These are phyloP conservation scores for Battus philenor DNA, from an alignment of 1,140 invertebrate genomes.

Conservation along the genomic window DNA sequence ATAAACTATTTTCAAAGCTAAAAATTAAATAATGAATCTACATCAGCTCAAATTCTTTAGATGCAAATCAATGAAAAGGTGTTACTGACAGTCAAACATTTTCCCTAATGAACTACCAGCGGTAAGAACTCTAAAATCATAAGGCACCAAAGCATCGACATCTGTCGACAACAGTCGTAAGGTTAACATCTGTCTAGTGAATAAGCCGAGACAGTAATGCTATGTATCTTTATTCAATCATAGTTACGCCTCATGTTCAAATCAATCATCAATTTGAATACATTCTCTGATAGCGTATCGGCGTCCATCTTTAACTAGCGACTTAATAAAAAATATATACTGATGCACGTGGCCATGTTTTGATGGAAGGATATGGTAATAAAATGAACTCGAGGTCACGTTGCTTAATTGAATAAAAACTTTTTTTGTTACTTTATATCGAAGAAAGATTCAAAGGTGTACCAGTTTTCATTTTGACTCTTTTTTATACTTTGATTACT, in stretches of 20 bases:
- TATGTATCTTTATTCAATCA: slow-evolving; percentile 72
- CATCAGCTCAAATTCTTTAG: too few species aligned
- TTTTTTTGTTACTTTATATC: slow-evolving; percentile 1
- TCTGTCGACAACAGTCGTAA: slow-evolving; percentile 55
- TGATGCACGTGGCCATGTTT: slow-evolving; percentile 19
- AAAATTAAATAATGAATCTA: too few species aligned
- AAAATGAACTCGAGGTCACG: slow-evolving; percentile 11
- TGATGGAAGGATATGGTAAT: slow-evolving; percentile 20
- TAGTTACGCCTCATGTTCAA: slow-evolving; percentile 47
- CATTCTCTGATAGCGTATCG: slow-evolving; percentile 51
- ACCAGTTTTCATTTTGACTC: too few species aligned
- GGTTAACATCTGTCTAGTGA: slow-evolving; percentile 48
- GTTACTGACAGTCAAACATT: slow-evolving; percentile 2
- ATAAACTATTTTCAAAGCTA: too few species aligned
- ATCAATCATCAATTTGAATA: slow-evolving; percentile 72
- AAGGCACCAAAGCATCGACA: slow-evolving; percentile 28
- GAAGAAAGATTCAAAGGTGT: too few species aligned
- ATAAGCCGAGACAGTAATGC: slow-evolving; percentile 52
- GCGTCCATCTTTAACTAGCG: slow-evolving; percentile 32
- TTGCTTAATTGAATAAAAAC: slow-evolving; percentile 13
- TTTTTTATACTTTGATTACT: too few species aligned
- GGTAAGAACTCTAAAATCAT: slow-evolving; percentile 14
- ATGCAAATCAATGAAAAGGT: background rate
- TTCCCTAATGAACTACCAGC: slow-evolving; percentile 8
- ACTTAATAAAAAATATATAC: slow-evolving; percentile 45